Conservation (phyloP, 2,888 invertebrate genomes). For the Trachelus iudaicus region DNA sequence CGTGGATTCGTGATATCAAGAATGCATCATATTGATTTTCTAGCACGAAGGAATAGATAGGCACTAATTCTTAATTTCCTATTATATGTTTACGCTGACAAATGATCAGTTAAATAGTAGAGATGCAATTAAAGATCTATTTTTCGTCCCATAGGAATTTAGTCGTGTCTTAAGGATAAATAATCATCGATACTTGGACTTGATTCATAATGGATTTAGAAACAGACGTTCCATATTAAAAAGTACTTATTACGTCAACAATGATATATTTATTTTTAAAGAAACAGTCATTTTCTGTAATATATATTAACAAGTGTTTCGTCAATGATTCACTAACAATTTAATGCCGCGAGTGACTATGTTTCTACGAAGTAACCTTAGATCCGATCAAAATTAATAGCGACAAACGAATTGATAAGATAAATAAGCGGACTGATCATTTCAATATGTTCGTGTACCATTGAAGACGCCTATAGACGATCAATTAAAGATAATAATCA, state of each 20-base stretch:
- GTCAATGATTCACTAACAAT: constrained; percentile 10
- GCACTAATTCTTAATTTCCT: neutral
- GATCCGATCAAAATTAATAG: neutral
- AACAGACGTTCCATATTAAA: neutral
- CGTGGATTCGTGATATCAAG: constrained; percentile 9
- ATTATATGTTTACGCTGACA: neutral
- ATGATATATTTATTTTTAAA: constrained; percentile 7
- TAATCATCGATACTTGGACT: neutral
- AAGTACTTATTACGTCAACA: constrained; percentile 10
- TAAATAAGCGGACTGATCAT: neutral
- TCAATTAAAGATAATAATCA: neutral
- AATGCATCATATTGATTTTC: neutral
- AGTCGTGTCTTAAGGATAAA: neutral
- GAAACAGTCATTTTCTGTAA: constrained; percentile 18
- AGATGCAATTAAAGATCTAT: neutral
- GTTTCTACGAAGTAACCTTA: neutral
- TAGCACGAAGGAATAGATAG: neutral
- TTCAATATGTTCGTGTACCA: neutral
- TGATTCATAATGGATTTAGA: neutral
- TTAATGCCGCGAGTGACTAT: neutral
- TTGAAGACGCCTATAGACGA: neutral
- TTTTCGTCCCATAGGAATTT: neutral
- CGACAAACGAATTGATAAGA: neutral
- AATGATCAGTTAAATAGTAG: neutral
- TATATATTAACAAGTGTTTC: constrained; percentile 7